phyloP scores from a whole-genome alignment of 1,140 invertebrate genomes.

The Trachymyrmex cornetzi region DNA sequence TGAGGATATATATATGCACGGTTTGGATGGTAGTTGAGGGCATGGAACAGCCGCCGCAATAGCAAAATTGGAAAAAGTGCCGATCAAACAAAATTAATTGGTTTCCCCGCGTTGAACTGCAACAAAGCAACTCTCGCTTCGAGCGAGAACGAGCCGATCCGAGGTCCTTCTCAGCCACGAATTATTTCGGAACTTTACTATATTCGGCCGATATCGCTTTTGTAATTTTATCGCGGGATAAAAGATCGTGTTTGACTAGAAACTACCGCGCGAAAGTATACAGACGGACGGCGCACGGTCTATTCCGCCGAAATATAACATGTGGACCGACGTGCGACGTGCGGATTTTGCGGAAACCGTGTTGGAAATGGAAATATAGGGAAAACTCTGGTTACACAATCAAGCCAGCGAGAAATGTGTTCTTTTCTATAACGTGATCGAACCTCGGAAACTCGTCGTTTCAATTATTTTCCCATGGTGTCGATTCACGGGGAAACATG shows the following conservation, averaged over 20 bases:
- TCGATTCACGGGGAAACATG: conserved; percentile 32
- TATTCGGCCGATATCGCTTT: conserved; percentile 53
- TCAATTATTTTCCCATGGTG: conserved; percentile 53
- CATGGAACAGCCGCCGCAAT: background rate
- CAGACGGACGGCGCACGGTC: conserved; percentile 26
- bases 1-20: background rate
- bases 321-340: conserved; percentile 33
- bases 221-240: conserved; percentile 59
- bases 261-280: conserved; percentile 39
- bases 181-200: conserved; percentile 36
- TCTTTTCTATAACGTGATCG: conserved; percentile 57
- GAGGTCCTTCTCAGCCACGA: conserved; percentile 34
- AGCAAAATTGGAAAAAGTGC: conserved; percentile 68
- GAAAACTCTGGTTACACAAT: conserved; percentile 49
- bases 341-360: conserved; percentile 45
- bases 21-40: no score
- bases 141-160: conserved; percentile 37
- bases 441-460: conserved; percentile 38
- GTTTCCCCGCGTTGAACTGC: conserved; percentile 49
- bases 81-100: conserved; percentile 71
- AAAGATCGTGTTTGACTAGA: conserved; percentile 65
- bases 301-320: conserved; percentile 44
- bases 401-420: conserved; percentile 44
- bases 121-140: conserved; percentile 68
- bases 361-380: conserved; percentile 56